Evolutionary conservation across 2,888 invertebrate species (phyloP).

Genomic region (Ptychoptera contaminata): DNA sequence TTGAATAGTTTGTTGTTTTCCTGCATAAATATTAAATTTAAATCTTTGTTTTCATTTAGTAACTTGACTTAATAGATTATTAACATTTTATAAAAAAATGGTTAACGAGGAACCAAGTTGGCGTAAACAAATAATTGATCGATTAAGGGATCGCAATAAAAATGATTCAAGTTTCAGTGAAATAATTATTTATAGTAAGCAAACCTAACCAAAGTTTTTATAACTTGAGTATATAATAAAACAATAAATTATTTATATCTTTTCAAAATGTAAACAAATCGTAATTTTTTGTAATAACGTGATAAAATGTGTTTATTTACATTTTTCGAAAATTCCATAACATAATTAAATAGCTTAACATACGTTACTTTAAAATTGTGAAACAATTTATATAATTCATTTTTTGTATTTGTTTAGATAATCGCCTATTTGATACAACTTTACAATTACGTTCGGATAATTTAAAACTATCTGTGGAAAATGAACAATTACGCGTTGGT

Average conservation of each 20-base stretch:
- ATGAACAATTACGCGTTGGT: conserved; percentile 60
- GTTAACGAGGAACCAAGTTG: conserved; percentile 35
- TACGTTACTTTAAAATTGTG: too few relatives aligned
- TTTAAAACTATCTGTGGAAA: conserved; percentile 67
- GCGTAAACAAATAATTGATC: conserved; percentile 53
- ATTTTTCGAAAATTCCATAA: too few relatives aligned
- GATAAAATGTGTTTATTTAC: background rate
- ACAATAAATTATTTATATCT: background rate
- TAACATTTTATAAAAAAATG: conserved; percentile 14
- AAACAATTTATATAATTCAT: background rate
- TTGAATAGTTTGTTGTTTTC: too few relatives aligned
- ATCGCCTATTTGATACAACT: conserved; percentile 69
- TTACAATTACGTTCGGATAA: conserved; percentile 70
- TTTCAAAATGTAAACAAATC: background rate
- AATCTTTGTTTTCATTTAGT: too few relatives aligned
- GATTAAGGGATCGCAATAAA: conserved; percentile 58
- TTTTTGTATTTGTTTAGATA: conserved; percentile 43
- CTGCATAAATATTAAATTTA: too few relatives aligned
- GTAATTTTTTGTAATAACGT: background rate
- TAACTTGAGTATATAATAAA: background rate
- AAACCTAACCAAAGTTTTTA: conserved; percentile 23
- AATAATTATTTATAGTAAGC: conserved; percentile 68
- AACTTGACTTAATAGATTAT: too few relatives aligned
- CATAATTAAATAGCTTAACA: too few relatives aligned
- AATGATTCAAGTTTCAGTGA: conserved; percentile 61